phyloP scores from a whole-genome alignment of 2,113 vertebrate genomes.

The Nanorana parkeri region DNA sequence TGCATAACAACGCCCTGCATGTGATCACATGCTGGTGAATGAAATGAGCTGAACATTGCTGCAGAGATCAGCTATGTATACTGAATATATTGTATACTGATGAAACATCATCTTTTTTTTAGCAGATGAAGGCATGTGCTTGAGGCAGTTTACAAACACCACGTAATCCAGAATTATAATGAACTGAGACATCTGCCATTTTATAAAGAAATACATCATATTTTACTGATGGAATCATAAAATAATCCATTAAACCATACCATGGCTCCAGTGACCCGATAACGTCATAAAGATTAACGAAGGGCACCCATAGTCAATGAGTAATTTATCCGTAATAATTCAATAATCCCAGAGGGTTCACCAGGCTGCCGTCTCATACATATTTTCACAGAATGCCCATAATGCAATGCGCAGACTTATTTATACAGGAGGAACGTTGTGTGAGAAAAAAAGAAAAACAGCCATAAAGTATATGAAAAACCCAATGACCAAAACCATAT shows the following conservation, averaged over 20 bases:
- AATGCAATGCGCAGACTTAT: not conserved
- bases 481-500: too few relatives aligned
- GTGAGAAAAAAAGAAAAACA: too few relatives aligned
- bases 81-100: not conserved
- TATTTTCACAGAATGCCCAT: not conserved
- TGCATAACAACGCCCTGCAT: too few relatives aligned
- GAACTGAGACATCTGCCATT: constrained; percentile 20
- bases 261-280: constrained; percentile 13
- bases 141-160: not conserved
- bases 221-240: not conserved
- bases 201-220: constrained; percentile 8
- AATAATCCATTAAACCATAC: constrained; percentile 19
- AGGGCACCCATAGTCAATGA: constrained; percentile 15
- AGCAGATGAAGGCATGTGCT: not conserved
- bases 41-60: not conserved
- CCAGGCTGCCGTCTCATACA: not conserved
- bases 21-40: too few relatives aligned
- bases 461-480: too few relatives aligned
- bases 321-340: constrained; percentile 1
- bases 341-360: constrained; percentile 1
- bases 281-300: constrained; percentile 38
- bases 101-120: not conserved
- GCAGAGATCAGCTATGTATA: not conserved
- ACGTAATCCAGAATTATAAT: not conserved
- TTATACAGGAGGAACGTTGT: not conserved